Evolutionary conservation across 2,113 vertebrate species (phyloP).

Genomic region (Phaethornis superciliosus): DNA sequence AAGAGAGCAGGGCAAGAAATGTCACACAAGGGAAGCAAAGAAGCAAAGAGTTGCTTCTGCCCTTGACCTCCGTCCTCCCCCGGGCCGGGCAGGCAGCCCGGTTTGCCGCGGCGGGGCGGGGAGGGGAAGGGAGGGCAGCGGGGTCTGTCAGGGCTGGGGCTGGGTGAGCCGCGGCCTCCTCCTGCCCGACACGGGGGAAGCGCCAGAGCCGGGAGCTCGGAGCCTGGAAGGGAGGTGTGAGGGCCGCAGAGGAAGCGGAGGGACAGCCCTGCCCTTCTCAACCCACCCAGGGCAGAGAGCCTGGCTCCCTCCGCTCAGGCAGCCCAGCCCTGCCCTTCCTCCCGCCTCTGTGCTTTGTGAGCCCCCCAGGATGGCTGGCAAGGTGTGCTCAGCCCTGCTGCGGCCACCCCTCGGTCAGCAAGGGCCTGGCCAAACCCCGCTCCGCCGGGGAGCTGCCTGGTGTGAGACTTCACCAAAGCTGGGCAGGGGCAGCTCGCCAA

Average conservation of each 20-base stretch:
- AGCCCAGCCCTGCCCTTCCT: neutral
- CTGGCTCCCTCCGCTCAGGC: neutral
- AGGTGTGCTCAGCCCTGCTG: neutral
- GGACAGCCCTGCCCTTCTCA: neutral
- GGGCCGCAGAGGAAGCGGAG: neutral
- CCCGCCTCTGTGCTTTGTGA: neutral
- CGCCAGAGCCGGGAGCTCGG: fast-evolving
- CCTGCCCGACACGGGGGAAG: neutral
- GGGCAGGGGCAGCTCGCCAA: fast-evolving
- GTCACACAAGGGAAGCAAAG: neutral
- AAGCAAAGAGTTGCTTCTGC: neutral
- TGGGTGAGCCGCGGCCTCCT: neutral
- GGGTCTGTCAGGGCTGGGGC: neutral
- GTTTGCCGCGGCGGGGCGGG: neutral
- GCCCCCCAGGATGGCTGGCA: neutral
- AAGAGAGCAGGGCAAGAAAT: neutral
- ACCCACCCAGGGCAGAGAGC: neutral
- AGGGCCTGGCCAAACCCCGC: neutral
- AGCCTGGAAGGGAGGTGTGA: fast-evolving
- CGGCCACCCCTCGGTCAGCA: fast-evolving
- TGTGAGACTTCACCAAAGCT: neutral
- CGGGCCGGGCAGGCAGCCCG: neutral
- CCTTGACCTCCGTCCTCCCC: neutral
- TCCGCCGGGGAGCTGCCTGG: neutral
- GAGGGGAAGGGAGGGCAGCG: neutral